A percentile compares a stretch with the other conserved stretches of the same genome.
phyloP scores from a whole-genome alignment of 2,113 vertebrate genomes.

The Myotis lucifugus region DNA sequence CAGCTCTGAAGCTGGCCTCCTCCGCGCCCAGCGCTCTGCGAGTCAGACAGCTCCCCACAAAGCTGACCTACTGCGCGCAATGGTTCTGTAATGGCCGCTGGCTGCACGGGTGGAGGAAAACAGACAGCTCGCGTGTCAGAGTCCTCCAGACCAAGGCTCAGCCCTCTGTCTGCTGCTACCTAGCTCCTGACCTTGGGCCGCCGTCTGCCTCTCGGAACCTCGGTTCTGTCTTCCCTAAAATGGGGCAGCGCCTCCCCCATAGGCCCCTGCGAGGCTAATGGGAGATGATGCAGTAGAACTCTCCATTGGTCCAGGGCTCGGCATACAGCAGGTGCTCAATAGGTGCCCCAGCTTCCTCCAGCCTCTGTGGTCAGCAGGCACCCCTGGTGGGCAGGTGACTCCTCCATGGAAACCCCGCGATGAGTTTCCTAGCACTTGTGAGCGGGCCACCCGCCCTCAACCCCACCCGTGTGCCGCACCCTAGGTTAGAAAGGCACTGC shows the following conservation, averaged over 20 bases:
- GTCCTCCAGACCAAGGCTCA: background rate
- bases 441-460: too few species aligned
- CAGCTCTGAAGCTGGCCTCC: too few species aligned
- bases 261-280: background rate
- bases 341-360: background rate
- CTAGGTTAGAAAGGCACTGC: background rate
- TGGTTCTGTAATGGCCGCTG: background rate
- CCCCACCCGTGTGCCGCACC: background rate
- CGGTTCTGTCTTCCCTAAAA: background rate
- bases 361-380: background rate
- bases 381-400: background rate
- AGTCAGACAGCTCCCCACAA: background rate
- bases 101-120: background rate
- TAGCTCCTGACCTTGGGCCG: background rate
- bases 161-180: background rate
- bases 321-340: background rate
- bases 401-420: background rate
- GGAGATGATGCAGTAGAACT: accelerated
- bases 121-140: background rate
- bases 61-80: background rate
- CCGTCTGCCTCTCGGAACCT: background rate
- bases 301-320: background rate
- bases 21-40: accelerated
- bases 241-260: too few species aligned
- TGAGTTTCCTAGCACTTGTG: background rate